Percentiles rank a stretch among this genome's conserved stretches.
Evolutionary conservation across 2,113 vertebrate genomes (phyloP).

Genomic region (Brachypteracias leptosomus): DNA sequence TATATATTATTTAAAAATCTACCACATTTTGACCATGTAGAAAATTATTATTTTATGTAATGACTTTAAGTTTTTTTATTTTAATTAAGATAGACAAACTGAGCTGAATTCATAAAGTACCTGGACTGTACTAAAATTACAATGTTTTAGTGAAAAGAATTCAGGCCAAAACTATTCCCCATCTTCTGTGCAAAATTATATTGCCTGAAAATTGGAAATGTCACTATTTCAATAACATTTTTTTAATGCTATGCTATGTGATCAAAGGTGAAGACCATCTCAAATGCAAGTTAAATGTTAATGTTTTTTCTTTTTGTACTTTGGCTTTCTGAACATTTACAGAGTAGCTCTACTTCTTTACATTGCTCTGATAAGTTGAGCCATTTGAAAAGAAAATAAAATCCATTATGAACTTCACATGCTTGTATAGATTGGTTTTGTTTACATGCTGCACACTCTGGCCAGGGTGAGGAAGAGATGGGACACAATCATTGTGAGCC

Average conservation of each 20-base stretch:
- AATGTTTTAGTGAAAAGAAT: not conserved
- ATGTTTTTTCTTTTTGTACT: not conserved
- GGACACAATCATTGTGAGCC: not conserved
- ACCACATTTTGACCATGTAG: not conserved
- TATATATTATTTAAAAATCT: not conserved
- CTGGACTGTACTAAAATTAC: not conserved
- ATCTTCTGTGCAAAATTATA: not conserved
- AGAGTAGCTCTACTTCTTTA: not conserved
- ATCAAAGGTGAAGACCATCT: not conserved
- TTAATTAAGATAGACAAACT: not conserved
- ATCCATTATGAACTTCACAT: not conserved
- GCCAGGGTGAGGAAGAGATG: not conserved
- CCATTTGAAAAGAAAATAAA: not conserved
- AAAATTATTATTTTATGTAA: not conserved
- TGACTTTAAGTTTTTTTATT: not conserved
- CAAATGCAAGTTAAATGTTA: constrained; percentile 9
- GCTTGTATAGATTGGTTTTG: not conserved
- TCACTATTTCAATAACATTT: not conserved
- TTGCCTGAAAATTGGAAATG: not conserved
- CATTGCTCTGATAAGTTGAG: not conserved
- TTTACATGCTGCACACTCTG: not conserved
- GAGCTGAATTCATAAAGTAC: not conserved
- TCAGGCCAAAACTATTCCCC: not conserved
- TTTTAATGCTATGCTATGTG: not conserved
- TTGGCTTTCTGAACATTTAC: not conserved